These are phyloP conservation scores for Lithophane semibrunnea DNA, from an alignment of 2,888 invertebrate genomes.

Conservation along the genomic window DNA sequence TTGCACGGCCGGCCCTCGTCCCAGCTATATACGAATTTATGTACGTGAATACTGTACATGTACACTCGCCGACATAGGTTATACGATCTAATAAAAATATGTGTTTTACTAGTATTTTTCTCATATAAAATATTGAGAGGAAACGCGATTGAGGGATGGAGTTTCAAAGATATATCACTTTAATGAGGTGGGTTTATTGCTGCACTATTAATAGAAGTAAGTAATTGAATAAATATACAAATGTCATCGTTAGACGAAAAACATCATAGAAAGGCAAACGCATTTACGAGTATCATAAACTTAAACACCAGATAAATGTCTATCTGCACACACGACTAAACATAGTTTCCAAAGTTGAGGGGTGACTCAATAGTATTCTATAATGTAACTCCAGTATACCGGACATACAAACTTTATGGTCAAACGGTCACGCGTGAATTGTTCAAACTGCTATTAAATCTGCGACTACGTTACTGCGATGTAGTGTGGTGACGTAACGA, in stretches of 20 bases:
- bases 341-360: slow-evolving; percentile 53
- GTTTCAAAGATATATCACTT: background rate
- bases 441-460: slow-evolving; percentile 75
- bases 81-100: slow-evolving; percentile 65
- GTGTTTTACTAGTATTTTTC: slow-evolving; percentile 56
- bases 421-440: slow-evolving; percentile 72
- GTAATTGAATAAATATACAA: slow-evolving; percentile 5
- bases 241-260: slow-evolving; percentile 14
- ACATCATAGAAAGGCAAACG: background rate
- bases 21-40: slow-evolving; percentile 55
- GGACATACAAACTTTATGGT: slow-evolving; percentile 69
- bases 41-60: slow-evolving; percentile 52
- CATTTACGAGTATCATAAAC: slow-evolving; percentile 42
- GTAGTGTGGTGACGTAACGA: slow-evolving; percentile 72
- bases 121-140: slow-evolving; percentile 47
- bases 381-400: slow-evolving; percentile 52
- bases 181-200: slow-evolving; percentile 3
- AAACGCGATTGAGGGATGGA: slow-evolving; percentile 30
- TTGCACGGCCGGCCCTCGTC: slow-evolving; percentile 71
- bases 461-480: slow-evolving; percentile 66
- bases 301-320: slow-evolving; percentile 44
- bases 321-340: slow-evolving; percentile 43
- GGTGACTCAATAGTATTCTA: slow-evolving; percentile 56
- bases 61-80: slow-evolving; percentile 55
- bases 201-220: background rate